These are phyloP conservation scores for Platycheirus albimanus DNA, from an alignment of 2,888 invertebrate genomes.

Conservation along the genomic window DNA sequence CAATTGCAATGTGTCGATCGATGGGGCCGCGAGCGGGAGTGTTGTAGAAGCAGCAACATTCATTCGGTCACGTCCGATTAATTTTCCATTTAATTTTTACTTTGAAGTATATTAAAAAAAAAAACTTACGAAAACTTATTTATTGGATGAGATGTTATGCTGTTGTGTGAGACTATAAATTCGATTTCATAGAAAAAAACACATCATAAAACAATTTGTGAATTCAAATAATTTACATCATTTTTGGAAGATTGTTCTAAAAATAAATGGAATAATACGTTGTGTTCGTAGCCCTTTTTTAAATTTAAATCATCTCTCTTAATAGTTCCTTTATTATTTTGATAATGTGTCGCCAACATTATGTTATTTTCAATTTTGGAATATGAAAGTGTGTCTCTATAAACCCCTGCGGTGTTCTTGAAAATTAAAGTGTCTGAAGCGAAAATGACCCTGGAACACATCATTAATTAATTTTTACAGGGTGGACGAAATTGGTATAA, in stretches of 20 bases:
- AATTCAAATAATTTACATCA: slow-evolving; percentile 65
- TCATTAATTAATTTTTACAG: slow-evolving; percentile 40
- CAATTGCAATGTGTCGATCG: background rate
- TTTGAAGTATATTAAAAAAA: slow-evolving; percentile 8
- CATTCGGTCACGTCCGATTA: slow-evolving; percentile 71
- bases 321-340: background rate
- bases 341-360: slow-evolving; percentile 10
- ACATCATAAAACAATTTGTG: slow-evolving; percentile 41
- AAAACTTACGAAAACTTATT: slow-evolving; percentile 48
- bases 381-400: slow-evolving; percentile 9
- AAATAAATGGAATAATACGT: background rate
- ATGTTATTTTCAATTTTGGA: slow-evolving; percentile 9
- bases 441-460: slow-evolving; percentile 31
- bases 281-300: slow-evolving; percentile 13
- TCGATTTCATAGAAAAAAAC: slow-evolving; percentile 4
- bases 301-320: slow-evolving; percentile 26
- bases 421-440: slow-evolving; percentile 40
- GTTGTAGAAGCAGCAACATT: slow-evolving; percentile 49
- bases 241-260: slow-evolving; percentile 23
- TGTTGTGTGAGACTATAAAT: slow-evolving; percentile 48
- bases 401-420: slow-evolving; percentile 36
- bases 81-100: slow-evolving; percentile 63
- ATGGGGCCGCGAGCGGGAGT: background rate
- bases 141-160: slow-evolving; percentile 31
- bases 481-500: background rate